phyloP scores from a whole-genome alignment of 2,797 vertebrate genomes.

The Myotis pilosus region DNA sequence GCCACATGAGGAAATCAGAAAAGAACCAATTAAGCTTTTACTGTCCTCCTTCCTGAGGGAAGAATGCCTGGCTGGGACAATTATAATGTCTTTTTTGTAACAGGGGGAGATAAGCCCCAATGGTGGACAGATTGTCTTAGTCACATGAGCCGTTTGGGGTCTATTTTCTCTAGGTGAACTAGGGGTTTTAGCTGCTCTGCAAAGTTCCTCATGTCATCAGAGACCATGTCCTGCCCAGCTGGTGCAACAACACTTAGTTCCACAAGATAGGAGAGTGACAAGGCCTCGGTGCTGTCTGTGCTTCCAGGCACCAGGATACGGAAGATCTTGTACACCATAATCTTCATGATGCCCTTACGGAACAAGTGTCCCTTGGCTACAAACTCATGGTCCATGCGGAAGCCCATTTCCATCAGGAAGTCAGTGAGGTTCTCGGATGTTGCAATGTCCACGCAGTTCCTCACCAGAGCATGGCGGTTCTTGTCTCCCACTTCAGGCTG shows the following conservation, averaged over 20 bases:
- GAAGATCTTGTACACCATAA: constrained; percentile 96
- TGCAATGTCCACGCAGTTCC: constrained; percentile 96
- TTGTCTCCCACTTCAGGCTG: constrained; percentile 98
- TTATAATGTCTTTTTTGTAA: neutral
- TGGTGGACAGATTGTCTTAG: neutral
- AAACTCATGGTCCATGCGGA: constrained; percentile 99
- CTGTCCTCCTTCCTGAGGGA: neutral
- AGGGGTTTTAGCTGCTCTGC: constrained; percentile 97
- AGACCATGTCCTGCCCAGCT: constrained; percentile 93
- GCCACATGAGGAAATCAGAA: neutral
- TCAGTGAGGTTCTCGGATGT: constrained; percentile 95
- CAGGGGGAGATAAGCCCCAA: neutral
- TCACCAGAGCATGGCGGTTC: constrained; percentile 93
- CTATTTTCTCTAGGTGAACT: constrained; percentile 97
- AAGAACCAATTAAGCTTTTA: neutral
- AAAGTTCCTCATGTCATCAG: constrained; percentile 97
- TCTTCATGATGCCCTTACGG: constrained; percentile 95
- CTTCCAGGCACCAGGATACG: constrained; percentile 93
- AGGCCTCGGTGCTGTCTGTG: constrained; percentile 93
- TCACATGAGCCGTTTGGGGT: constrained; percentile 93
- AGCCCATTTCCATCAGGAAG: constrained; percentile 98
- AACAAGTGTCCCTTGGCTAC: constrained; percentile 95
- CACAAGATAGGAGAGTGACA: constrained; percentile 95
- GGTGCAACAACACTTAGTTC: constrained; percentile 95
- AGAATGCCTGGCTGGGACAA: neutral